phyloP scores from a whole-genome alignment of 2,797 vertebrate genomes.

The Platalea minor region DNA sequence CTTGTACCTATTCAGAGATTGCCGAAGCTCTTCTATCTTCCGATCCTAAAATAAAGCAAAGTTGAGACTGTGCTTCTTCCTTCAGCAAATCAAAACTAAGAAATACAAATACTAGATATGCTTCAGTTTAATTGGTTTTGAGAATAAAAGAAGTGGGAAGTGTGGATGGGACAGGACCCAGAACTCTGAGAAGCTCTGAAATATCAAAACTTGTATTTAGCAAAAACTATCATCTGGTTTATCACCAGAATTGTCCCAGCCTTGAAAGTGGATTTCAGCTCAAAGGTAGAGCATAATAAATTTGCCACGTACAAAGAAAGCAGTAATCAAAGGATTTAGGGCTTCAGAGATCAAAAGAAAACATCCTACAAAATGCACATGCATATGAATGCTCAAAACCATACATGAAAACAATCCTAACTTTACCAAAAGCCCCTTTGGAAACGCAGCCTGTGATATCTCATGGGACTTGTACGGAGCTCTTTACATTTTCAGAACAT shows the following conservation, averaged over 20 bases:
- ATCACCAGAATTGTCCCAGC: not conserved
- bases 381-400: not conserved
- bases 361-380: not conserved
- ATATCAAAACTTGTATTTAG: not conserved
- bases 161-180: not conserved
- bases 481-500: not conserved
- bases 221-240: not conserved
- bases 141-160: constrained; percentile 2
- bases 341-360: constrained; percentile 24
- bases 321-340: not conserved
- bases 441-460: not conserved
- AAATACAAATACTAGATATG: not conserved
- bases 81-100: not conserved
- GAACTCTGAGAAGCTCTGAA: not conserved
- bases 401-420: not conserved
- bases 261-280: not conserved
- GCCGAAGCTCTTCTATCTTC: constrained; percentile 95
- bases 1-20: constrained; percentile 90
- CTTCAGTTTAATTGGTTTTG: not conserved
- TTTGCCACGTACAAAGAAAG: not conserved
- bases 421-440: not conserved
- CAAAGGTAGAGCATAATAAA: not conserved
- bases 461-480: not conserved
- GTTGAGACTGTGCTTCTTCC: not conserved
- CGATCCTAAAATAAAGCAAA: constrained; percentile 80